Conservation (phyloP, 23 tunicate species). For the Halocynthia roretzi region DNA sequence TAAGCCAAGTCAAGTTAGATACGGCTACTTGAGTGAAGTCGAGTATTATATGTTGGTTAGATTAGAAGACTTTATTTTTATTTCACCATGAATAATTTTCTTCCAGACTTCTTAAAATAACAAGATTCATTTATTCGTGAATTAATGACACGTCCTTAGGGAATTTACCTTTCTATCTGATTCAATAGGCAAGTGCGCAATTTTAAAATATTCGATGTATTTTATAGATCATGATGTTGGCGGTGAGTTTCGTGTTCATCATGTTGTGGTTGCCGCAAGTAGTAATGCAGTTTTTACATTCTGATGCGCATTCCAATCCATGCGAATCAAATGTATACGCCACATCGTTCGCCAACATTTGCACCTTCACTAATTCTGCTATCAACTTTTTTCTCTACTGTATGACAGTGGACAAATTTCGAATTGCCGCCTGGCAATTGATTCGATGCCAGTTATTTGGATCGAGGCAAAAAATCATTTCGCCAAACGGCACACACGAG, state of each 20-base stretch:
- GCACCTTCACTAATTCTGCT: slow-evolving; percentile 61
- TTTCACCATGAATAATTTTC: neutral
- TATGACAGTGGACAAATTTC: slow-evolving; percentile 58
- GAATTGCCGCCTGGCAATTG: slow-evolving; percentile 27
- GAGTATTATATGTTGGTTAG: too few species aligned
- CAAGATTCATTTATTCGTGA: neutral
- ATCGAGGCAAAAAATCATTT: too few species aligned
- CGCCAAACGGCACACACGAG: too few species aligned
- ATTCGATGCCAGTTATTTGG: neutral
- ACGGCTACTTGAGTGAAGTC: too few species aligned
- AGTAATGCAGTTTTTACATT: slow-evolving; percentile 23
- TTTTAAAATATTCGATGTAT: neutral
- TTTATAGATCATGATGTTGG: slow-evolving; percentile 75
- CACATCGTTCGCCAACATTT: slow-evolving; percentile 44
- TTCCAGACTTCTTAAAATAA: neutral
- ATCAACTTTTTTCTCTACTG: slow-evolving; percentile 76
- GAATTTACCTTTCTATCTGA: neutral
- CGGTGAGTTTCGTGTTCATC: slow-evolving; percentile 45
- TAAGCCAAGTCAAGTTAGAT: too few species aligned
- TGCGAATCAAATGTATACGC: slow-evolving; percentile 22
- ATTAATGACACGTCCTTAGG: neutral
- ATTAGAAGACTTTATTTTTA: too few species aligned
- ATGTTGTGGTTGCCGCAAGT: slow-evolving; percentile 72
- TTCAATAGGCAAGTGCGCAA: too few species aligned
- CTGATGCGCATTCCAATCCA: slow-evolving; percentile 68